Conservation (phyloP, 2,888 invertebrate species). For the Phyllotreta striolata region DNA sequence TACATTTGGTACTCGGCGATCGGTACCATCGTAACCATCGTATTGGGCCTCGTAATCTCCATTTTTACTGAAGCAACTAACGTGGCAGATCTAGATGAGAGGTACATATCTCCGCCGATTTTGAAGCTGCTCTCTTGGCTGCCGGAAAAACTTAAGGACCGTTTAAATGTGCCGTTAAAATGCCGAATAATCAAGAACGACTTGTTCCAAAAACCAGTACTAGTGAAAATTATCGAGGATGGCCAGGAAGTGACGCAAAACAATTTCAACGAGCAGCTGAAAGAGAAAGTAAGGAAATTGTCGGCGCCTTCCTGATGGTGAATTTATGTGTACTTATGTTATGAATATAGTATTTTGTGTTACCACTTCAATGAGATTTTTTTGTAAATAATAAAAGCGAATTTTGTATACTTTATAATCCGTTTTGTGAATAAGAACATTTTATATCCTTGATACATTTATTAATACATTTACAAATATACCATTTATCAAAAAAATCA, state of each 20-base stretch:
- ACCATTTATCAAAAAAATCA: too few relatives aligned
- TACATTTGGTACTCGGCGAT: constrained; percentile 92
- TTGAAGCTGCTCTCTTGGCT: constrained; percentile 64
- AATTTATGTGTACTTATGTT: too few relatives aligned
- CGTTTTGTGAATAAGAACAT: neutral
- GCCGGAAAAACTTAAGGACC: constrained; percentile 62
- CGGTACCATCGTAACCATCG: constrained; percentile 76
- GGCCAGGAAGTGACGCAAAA: constrained; percentile 25
- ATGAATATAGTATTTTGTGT: too few relatives aligned
- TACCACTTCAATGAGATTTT: too few relatives aligned
- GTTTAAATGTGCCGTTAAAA: constrained; percentile 53
- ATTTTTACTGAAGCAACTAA: constrained; percentile 70
- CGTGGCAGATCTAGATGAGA: constrained; percentile 70
- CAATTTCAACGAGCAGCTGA: constrained; percentile 27
- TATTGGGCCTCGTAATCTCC: constrained; percentile 79
- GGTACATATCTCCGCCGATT: constrained; percentile 74
- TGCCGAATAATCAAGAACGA: constrained; percentile 34
- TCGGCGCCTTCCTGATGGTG: constrained; percentile 9
- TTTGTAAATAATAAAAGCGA: too few relatives aligned
- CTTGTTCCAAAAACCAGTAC: constrained; percentile 33
- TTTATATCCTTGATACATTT: too few relatives aligned
- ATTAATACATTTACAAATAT: too few relatives aligned
- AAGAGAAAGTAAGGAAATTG: constrained; percentile 33
- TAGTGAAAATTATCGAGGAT: constrained; percentile 43
- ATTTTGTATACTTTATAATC: too few relatives aligned